phyloP scores from a whole-genome alignment of 2,797 vertebrate genomes.

The Gymnocypris eckloni region DNA sequence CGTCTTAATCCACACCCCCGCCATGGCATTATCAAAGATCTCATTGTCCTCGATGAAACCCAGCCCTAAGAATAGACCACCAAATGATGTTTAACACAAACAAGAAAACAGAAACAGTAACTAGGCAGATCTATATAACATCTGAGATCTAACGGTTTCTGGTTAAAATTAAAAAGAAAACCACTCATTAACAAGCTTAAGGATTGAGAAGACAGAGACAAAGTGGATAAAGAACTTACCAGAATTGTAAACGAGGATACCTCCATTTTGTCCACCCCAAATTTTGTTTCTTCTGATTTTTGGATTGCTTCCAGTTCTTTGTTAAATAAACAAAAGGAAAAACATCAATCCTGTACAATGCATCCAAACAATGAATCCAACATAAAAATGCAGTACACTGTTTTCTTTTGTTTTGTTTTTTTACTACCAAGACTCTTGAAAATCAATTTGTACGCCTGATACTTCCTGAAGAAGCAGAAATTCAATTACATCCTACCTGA shows the following conservation, averaged over 20 bases:
- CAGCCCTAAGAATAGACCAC: conserved; percentile 79
- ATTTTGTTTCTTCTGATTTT: conserved; percentile 99
- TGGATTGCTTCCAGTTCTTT: conserved; percentile 98
- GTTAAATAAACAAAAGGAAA: conserved; percentile 15
- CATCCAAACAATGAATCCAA: neutral
- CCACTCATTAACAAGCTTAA: neutral
- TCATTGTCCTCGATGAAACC: conserved; percentile 99
- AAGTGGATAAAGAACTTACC: conserved; percentile 74
- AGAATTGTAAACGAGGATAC: conserved; percentile 99
- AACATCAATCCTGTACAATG: neutral
- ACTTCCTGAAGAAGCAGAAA: neutral
- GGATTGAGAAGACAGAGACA: neutral
- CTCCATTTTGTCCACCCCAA: conserved; percentile 99
- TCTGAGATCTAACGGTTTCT: neutral
- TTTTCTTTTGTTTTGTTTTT: neutral
- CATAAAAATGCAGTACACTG: neutral
- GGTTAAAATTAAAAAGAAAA: neutral
- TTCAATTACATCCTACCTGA: conserved; percentile 82
- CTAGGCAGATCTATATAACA: neutral
- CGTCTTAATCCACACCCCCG: conserved; percentile 99
- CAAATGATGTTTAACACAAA: conserved; percentile 7
- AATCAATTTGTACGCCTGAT: neutral
- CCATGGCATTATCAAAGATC: conserved; percentile 99
- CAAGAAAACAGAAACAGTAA: neutral
- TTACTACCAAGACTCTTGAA: neutral